phyloP scores from a whole-genome alignment of 2,888 invertebrate species.

The Alcis repandata region DNA sequence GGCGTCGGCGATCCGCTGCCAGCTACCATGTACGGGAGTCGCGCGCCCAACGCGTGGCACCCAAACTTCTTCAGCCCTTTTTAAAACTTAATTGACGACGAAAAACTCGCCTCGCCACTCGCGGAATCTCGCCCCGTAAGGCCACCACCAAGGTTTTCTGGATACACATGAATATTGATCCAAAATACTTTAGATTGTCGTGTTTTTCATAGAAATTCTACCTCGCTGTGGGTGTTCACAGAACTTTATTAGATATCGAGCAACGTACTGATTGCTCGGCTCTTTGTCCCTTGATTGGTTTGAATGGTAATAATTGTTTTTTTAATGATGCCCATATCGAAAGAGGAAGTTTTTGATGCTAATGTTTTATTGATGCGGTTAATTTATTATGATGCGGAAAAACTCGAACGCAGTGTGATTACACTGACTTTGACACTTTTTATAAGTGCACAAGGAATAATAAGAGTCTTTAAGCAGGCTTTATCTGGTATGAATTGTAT shows the following conservation, averaged over 20 bases:
- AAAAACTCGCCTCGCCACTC: constrained; percentile 70
- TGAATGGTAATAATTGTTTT: constrained; percentile 36
- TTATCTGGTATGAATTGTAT: too few species aligned
- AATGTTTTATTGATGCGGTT: constrained; percentile 46
- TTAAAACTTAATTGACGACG: constrained; percentile 74
- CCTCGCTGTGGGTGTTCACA: constrained; percentile 67
- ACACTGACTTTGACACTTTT: constrained; percentile 13
- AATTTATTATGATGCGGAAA: constrained; percentile 35
- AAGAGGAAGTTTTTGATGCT: constrained; percentile 45
- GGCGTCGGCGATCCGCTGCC: constrained; percentile 1
- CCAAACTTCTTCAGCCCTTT: constrained; percentile 63
- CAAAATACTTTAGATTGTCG: constrained; percentile 71
- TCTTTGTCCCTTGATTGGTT: constrained; percentile 40
- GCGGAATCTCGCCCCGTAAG: constrained; percentile 71
- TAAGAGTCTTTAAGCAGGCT: background rate
- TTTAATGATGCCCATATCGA: constrained; percentile 51
- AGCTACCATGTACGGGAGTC: constrained; percentile 66
- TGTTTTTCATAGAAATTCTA: constrained; percentile 48
- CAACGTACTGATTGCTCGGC: constrained; percentile 12
- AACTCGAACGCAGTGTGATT: constrained; percentile 13
- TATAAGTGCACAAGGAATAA: background rate
- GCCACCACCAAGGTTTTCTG: constrained; percentile 76
- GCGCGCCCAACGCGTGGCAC: constrained; percentile 78
- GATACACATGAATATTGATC: constrained; percentile 76
- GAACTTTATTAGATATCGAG: constrained; percentile 41